A percentile compares a stretch with the other conserved stretches of the same genome.
These are phyloP conservation scores for Tupiocoris notatus DNA, from an alignment of 2,888 invertebrate genomes.

Conservation along the genomic window DNA sequence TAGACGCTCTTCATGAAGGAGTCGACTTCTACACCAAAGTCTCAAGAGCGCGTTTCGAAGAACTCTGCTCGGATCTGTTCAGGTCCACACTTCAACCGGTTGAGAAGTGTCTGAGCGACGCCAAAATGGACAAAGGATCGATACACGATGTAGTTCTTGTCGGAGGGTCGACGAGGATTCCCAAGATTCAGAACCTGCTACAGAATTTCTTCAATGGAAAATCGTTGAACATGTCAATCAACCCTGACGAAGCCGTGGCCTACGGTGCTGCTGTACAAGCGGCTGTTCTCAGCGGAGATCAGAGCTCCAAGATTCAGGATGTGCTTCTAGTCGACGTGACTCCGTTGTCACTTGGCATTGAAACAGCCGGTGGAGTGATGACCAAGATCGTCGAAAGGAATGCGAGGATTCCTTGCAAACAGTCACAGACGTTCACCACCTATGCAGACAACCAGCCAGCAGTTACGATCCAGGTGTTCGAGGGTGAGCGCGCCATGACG, in stretches of 20 bases:
- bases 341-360: conserved; percentile 70
- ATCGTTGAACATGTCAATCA: conserved; percentile 70
- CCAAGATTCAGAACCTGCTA: conserved; percentile 58
- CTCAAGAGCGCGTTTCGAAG: conserved; percentile 73
- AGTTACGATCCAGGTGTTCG: conserved; percentile 71
- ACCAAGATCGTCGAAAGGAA: conserved; percentile 72
- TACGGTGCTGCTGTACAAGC: conserved; percentile 76
- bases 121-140: conserved; percentile 55
- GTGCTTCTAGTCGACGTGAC: conserved; percentile 63
- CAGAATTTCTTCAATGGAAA: conserved; percentile 64
- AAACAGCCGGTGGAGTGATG: conserved; percentile 76
- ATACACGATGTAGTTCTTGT: conserved; percentile 58
- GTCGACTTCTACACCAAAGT: conserved; percentile 65
- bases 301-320: conserved; percentile 67
- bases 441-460: conserved; percentile 78
- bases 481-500: conserved; percentile 81
- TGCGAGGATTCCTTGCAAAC: conserved; percentile 69
- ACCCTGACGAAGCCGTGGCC: conserved; percentile 79
- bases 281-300: conserved; percentile 67
- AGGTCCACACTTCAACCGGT: conserved; percentile 63
- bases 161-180: conserved; percentile 56
- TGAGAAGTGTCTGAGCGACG: conserved; percentile 55
- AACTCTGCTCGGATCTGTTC: conserved; percentile 70
- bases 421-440: conserved; percentile 73
- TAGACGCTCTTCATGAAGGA: conserved; percentile 58